phyloP scores from a whole-genome alignment of 1,140 invertebrate species.

The Plutomurus gul region DNA sequence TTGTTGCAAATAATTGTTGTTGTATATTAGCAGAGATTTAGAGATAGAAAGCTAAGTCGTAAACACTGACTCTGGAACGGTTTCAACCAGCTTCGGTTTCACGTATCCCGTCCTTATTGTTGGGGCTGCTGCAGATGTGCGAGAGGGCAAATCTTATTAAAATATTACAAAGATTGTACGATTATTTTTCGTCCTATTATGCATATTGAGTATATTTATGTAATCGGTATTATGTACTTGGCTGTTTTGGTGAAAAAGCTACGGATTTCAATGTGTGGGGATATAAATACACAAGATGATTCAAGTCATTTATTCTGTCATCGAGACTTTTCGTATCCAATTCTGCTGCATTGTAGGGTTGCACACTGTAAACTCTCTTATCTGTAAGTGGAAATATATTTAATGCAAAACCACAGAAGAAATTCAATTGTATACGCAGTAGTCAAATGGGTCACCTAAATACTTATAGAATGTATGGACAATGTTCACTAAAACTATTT shows the following conservation, averaged over 20 bases:
- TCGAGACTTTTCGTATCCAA: slow-evolving; percentile 5
- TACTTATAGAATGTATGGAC: too few species aligned
- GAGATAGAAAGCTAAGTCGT: background rate
- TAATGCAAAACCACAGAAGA: too few species aligned
- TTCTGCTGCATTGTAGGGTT: background rate
- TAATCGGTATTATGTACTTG: too few species aligned
- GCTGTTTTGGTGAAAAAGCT: background rate
- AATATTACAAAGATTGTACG: background rate
- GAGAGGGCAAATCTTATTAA: background rate
- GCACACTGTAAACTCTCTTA: background rate
- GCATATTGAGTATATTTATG: background rate
- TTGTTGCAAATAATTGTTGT: background rate
- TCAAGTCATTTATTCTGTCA: background rate
- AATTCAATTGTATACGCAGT: too few species aligned
- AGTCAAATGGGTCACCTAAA: too few species aligned
- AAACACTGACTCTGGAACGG: background rate
- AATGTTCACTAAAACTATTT: too few species aligned
- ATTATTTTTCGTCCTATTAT: background rate
- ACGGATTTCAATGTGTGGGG: background rate
- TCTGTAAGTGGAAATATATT: too few species aligned
- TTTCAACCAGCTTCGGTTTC: background rate
- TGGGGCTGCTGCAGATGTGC: background rate
- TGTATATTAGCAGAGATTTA: background rate
- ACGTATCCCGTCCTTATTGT: background rate
- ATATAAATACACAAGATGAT: background rate